Base-by-base conservation (phyloP, 2,797 vertebrate genomes). In the Gila robusta region DNA sequence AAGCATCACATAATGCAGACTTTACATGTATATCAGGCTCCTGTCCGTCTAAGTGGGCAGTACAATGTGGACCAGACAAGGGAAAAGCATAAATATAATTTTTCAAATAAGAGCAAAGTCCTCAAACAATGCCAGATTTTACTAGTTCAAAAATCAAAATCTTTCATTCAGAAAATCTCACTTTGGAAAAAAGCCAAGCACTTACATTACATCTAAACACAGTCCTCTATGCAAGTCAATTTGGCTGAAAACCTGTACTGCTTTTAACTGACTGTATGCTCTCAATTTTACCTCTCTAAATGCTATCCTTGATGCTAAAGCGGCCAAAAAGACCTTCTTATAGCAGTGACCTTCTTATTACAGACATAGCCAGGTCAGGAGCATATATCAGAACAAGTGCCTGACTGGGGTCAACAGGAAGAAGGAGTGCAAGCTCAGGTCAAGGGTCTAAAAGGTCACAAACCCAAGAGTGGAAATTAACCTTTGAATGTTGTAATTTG, bases 381-480 rank as follows among this genome's bases (percentile, higher is more conserved):
- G 19, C 41, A 69, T 44, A 77, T 77, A 64, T 86, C 86, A 81
- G 66, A 70, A 69, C 41, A 85, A 84, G 70, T 77, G 82, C 81
- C 86, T 66, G 73, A 78, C 86, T 71, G 73, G 81, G 23, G 69
- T 66, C 79, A 35, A 66, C 23, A 70, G 71, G 80, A 88, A 80
- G 79, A 82, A 81, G 39, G 49, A 82, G 70, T 78, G 82, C 79
- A 86, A 77, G 59, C 59, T 84, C 47, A 44, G 76, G 72, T 86
- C 86, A 89, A 66, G 73, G 86, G 86, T 84, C 79, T 64, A 72
- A 72, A 41, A 79, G 87, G 81, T 85, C 79, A 83, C 72, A 70
- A 66, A 56, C 12, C 49, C 37, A 49, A 86, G 79, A 87, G 54
- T 19, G 69, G 41, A 86, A 35, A 83, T 83, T 83, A 84, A 84